phyloP scores from a whole-genome alignment of 2,797 vertebrate species.

The Oryzias sinensis region DNA sequence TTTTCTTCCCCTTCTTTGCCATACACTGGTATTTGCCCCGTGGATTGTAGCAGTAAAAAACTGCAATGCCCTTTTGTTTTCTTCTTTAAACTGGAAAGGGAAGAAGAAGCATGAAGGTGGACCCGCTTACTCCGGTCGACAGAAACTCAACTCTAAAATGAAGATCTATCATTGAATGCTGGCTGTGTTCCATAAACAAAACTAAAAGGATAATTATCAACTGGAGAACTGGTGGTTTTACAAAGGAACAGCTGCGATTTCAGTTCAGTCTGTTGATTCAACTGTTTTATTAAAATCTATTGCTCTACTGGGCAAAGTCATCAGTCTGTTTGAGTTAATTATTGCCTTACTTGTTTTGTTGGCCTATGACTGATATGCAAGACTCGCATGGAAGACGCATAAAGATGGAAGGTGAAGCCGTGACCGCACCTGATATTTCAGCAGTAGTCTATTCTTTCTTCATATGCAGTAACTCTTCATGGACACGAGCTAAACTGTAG shows the following conservation, averaged over 20 bases:
- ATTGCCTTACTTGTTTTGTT: constrained; percentile 42
- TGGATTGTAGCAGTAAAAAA: constrained; percentile 63
- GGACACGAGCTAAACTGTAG: constrained; percentile 80
- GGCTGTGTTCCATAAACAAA: constrained; percentile 49
- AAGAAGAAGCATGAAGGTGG: constrained; percentile 25
- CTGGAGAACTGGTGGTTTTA: constrained; percentile 45
- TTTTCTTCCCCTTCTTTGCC: constrained; percentile 53
- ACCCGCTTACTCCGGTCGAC: constrained; percentile 29
- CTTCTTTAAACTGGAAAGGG: constrained; percentile 29
- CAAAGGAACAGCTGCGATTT: constrained; percentile 48
- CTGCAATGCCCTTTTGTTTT: constrained; percentile 33
- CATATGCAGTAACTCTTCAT: constrained; percentile 54
- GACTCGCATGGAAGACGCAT: constrained; percentile 41
- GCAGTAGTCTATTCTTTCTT: constrained; percentile 57
- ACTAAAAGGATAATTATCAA: constrained; percentile 55
- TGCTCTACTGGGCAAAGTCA: constrained; percentile 45
- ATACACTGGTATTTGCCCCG: constrained; percentile 61
- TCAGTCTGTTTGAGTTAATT: constrained; percentile 50
- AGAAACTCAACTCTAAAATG: constrained; percentile 47
- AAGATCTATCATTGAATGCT: constrained; percentile 55
- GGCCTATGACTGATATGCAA: constrained; percentile 57
- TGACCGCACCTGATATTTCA: constrained; percentile 48
- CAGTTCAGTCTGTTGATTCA: constrained; percentile 44
- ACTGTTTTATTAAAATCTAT: constrained; percentile 52
- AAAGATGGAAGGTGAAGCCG: constrained; percentile 43